These are phyloP conservation scores for Tetragonula carbonaria DNA, from an alignment of 2,888 invertebrate species.

Conservation along the genomic window DNA sequence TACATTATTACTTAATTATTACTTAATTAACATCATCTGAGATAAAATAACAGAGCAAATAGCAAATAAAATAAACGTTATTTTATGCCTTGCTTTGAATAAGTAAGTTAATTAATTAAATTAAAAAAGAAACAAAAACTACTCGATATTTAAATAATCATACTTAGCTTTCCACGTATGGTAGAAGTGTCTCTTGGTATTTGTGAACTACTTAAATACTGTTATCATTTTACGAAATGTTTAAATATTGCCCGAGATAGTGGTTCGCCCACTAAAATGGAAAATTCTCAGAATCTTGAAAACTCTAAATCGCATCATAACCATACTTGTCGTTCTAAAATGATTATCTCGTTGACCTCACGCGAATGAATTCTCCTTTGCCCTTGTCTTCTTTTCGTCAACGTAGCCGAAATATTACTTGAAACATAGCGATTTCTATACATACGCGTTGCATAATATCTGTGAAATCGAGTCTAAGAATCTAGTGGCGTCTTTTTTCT, in stretches of 20 bases:
- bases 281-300: constrained; percentile 12
- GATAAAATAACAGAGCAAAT: no score
- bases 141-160: not conserved
- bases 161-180: no score
- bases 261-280: not conserved
- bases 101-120: no score
- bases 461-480: constrained; percentile 53
- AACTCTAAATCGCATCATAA: constrained; percentile 22
- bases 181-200: not conserved
- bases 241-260: not conserved
- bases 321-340: constrained; percentile 6
- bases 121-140: not conserved
- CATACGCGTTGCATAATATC: constrained; percentile 41
- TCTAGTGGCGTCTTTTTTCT: constrained; percentile 11
- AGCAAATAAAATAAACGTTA: no score
- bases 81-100: no score
- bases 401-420: constrained; percentile 33
- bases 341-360: constrained; percentile 52
- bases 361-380: constrained; percentile 22
- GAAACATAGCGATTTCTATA: constrained; percentile 11
- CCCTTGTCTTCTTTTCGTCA: constrained; percentile 30
- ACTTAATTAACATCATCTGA: no score
- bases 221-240: constrained; percentile 5
- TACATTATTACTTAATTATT: no score
- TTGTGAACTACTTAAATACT: not conserved